phyloP scores from a whole-genome alignment of 2,888 invertebrate species.

The Hybos culiciformis region DNA sequence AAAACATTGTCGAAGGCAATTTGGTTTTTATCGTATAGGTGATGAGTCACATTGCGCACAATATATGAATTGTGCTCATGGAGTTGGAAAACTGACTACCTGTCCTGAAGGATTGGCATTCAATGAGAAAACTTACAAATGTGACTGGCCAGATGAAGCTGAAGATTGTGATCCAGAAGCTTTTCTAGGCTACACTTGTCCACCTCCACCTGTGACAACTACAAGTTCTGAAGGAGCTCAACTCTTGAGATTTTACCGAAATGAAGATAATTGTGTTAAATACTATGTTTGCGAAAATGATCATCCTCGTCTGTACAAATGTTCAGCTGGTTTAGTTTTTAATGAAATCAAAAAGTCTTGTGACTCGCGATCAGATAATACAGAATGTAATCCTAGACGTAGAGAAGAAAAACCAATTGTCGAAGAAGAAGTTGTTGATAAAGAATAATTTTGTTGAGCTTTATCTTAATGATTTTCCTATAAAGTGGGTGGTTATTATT shows the following conservation, averaged over 20 bases:
- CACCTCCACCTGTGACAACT: constrained; percentile 37
- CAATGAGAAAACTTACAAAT: constrained; percentile 56
- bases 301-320: constrained; percentile 59
- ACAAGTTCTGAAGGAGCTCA: constrained; percentile 22
- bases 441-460: too few species aligned
- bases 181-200: constrained; percentile 62
- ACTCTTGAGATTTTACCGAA: constrained; percentile 33
- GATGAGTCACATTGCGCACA: constrained; percentile 54
- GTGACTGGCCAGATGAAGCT: constrained; percentile 81
- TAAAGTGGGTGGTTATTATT: too few species aligned
- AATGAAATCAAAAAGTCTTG: constrained; percentile 59
- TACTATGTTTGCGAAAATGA: constrained; percentile 67
- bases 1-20: constrained; percentile 52
- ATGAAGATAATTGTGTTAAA: constrained; percentile 59
- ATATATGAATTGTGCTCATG: constrained; percentile 70
- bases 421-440: too few species aligned
- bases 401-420: too few species aligned
- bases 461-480: too few species aligned
- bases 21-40: constrained; percentile 53
- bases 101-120: constrained; percentile 79
- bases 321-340: constrained; percentile 64
- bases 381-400: constrained; percentile 31
- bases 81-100: constrained; percentile 53
- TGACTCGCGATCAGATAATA: constrained; percentile 38
- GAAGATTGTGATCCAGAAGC: constrained; percentile 67